Evolutionary conservation across 1,140 invertebrate species (phyloP), one percentile per base, ranked within the genome.

Genomic region (honey bee (Apis mellifera)): DNA sequence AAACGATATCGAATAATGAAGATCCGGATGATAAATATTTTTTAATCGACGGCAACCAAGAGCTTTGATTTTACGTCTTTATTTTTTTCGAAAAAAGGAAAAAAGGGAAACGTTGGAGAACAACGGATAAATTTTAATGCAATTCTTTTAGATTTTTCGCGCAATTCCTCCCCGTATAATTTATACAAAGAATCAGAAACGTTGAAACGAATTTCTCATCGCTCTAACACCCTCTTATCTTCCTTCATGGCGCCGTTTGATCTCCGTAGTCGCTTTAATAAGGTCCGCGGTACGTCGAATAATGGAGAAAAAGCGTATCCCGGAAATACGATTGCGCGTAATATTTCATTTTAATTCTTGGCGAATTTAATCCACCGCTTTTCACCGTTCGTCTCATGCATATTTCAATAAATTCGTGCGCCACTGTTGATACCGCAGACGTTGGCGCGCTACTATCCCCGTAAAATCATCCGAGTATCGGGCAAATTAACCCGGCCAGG

Each of bases 351-450:
- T 77, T 77, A 82, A 82, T 66, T 77, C 74, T 42, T 62, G 64
- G 54, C 55, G 64, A 77, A 77, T 82, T 77, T 77, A 82, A 82
- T 82, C 80, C 74, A 12, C 48, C 57, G 73, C 42, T 69, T 82
- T 82, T 82, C 65, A 69, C n/a, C 65, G 48, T 70, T 32, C 74
- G 55, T 77, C 74, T 62, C 65, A 62, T 70, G 74, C 74, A 77
- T 82, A 77, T 82, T 82, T 82, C 80, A 82, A 82, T 82, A 76
- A 82, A 77, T 77, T 75, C 42, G 60, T 75, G 54, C 64, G 13
- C 42, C 78, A 13, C 42, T 55, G 75, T 55, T 75, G 78, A 81
- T 81, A 66, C 70, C 32, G 32, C 60, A 55, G 66, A 66, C 21
- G 54, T 72, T 66, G 17, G 66, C 54, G 42, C 19, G 52, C 60